phyloP scores from a whole-genome alignment of 2,888 invertebrate genomes.

The Acleris laterana region DNA sequence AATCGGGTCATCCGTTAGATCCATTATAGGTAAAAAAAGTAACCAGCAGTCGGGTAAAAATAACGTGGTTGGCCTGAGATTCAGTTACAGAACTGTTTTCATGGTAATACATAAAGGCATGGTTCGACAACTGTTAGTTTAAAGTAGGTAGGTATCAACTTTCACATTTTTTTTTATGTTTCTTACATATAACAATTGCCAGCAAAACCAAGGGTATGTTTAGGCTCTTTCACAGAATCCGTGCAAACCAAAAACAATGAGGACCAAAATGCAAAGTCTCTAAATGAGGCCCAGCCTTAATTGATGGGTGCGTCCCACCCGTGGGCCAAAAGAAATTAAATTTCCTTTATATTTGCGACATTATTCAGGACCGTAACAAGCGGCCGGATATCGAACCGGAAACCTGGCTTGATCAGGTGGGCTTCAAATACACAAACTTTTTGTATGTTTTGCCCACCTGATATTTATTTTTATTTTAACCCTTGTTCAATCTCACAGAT shows the following conservation, averaged over 20 bases:
- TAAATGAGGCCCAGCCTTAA: constrained; percentile 18
- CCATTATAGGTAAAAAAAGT: no score
- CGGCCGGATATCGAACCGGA: constrained; percentile 54
- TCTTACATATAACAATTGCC: no score
- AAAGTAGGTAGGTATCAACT: no score
- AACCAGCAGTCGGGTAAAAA: no score
- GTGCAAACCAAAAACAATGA: not conserved
- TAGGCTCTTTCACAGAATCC: no score
- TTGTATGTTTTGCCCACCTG: constrained; percentile 17
- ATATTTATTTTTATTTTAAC: constrained; percentile 22
- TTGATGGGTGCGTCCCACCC: constrained; percentile 11
- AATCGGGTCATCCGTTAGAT: no score
- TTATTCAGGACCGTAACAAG: constrained; percentile 62
- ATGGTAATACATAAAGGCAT: no score
- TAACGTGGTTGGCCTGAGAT: no score
- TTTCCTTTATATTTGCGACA: constrained; percentile 50
- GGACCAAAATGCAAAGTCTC: not conserved
- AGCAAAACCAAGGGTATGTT: no score
- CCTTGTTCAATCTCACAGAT: not conserved
- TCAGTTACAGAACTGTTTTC: no score
- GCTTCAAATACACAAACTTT: constrained; percentile 47
- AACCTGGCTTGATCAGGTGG: constrained; percentile 48
- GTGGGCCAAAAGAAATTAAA: constrained; percentile 46
- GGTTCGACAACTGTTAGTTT: no score
- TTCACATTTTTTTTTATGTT: no score